Percentiles rank a stretch among this genome's conserved stretches.
Conservation (phyloP, 2,797 vertebrate species). For the Pelochelys cantorii region DNA sequence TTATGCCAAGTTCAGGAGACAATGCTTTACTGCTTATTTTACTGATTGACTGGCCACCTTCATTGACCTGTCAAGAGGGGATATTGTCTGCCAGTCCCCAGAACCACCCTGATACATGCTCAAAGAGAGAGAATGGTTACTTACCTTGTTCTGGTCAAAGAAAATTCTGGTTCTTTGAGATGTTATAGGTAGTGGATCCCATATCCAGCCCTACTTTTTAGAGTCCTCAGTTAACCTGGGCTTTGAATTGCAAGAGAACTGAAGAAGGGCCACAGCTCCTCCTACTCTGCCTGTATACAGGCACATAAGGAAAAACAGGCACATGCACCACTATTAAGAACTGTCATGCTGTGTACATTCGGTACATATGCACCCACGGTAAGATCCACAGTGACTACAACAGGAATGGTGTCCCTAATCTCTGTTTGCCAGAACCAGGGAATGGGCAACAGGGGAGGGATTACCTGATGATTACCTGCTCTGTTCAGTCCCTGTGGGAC, state of each 20-base stretch:
- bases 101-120: not conserved
- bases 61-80: not conserved
- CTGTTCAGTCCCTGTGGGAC: too few species aligned
- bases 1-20: not conserved
- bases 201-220: not conserved
- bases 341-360: not conserved
- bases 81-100: not conserved
- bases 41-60: fast-evolving
- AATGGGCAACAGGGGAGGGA: too few species aligned
- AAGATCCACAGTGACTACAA: not conserved
- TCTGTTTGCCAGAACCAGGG: too few species aligned
- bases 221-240: not conserved
- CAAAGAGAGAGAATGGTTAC: not conserved
- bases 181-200: not conserved
- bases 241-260: not conserved
- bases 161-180: not conserved
- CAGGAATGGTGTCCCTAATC: too few species aligned
- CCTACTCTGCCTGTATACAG: not conserved
- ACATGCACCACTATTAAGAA: not conserved
- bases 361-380: not conserved
- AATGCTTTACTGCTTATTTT: not conserved
- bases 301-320: fast-evolving
- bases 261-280: not conserved
- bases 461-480: too few species aligned
- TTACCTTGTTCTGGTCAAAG: not conserved